Evolutionary conservation across 2,797 vertebrate genomes (phyloP), one percentile per base, ranked within the genome.

Genomic region (Anableps anableps): DNA sequence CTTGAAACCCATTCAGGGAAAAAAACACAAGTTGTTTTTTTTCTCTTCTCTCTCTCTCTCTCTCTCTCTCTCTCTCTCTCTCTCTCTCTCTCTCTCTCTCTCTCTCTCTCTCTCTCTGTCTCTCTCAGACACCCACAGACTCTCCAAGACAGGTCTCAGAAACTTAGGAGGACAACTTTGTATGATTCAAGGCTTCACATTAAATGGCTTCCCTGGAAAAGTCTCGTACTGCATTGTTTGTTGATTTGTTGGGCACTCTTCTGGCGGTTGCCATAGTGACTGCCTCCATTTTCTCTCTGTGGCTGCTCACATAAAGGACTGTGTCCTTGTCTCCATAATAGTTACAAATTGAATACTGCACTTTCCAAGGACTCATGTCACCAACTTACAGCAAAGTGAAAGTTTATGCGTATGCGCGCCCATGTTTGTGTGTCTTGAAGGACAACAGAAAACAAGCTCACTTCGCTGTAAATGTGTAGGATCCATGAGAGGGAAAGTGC

Each of bases 271-370:
- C 94, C 86, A 94, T 95, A 85, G 94, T 84, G 83, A 96, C 94
- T 94, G 92, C 93, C 92, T 95, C 94, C 89, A 94, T 95, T 94
- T 95, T 96, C 93, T 95, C 91, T 92, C 91, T 91, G 89, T 93
- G 92, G 92, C 93, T 92, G 93, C 91, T 91, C 92, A 92, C 90
- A 95, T 95, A 95, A 95, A 95, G 93, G 93, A 88, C 93, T 62
- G 81, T 85, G 95, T 94, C 95, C 95, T 95, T 95, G 95, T 94
- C 94, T 94, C 90, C 86, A 92, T 93, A 94, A 94, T 95, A 95
- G 94, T 94, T 96, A 95, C 94, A 96, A 95, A 95, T 95, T 95
- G 93, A 95, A 95, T 95, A 93, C 92, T 93, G 93, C 93, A 93
- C 92, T 94, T 93, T 93, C 90, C 94, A 95, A 95, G 94, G 94